Percentiles rank a stretch among this genome's conserved stretches.
Conservation (phyloP, 2,888 invertebrate genomes). For the Esperia sulphurella region DNA sequence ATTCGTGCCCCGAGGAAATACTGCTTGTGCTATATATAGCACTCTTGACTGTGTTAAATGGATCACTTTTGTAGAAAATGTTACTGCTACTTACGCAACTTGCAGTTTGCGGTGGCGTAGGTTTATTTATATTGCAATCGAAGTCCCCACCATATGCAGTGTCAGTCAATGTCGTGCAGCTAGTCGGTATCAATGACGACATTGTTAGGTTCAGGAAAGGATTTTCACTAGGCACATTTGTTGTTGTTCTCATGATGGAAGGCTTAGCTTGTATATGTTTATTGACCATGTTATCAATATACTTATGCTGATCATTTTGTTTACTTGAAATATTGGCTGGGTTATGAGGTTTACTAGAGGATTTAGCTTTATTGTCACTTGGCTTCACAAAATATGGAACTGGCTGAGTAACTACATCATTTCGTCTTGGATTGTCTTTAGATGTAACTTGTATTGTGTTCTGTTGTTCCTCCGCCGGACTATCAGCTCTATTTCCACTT, state of each 20-base stretch:
- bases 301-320: slow-evolving; percentile 43
- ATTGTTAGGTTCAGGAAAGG: slow-evolving; percentile 63
- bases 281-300: slow-evolving; percentile 24
- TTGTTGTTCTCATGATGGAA: slow-evolving; percentile 23
- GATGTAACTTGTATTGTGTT: slow-evolving; percentile 28
- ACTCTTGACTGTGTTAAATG: slow-evolving; percentile 60
- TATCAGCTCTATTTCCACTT: slow-evolving; percentile 75
- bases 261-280: slow-evolving; percentile 38
- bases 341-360: slow-evolving; percentile 19
- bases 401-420: slow-evolving; percentile 33
- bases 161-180: slow-evolving; percentile 48
- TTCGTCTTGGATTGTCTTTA: slow-evolving; percentile 39
- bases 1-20: slow-evolving; percentile 66
- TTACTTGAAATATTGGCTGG: slow-evolving; percentile 31
- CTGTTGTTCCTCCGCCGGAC: slow-evolving; percentile 62
- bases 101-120: slow-evolving; percentile 45
- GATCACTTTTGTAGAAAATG: slow-evolving; percentile 67
- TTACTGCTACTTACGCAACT: slow-evolving; percentile 49
- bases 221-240: slow-evolving; percentile 50
- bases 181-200: slow-evolving; percentile 56
- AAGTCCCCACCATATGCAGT: slow-evolving; percentile 59
- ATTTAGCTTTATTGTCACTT: slow-evolving; percentile 33
- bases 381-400: slow-evolving; percentile 38
- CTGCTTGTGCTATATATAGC: slow-evolving; percentile 69
- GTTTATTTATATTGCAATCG: slow-evolving; percentile 60